These are phyloP conservation scores for Proteles cristata DNA, from an alignment of 2,113 vertebrate species.

Conservation along the genomic window DNA sequence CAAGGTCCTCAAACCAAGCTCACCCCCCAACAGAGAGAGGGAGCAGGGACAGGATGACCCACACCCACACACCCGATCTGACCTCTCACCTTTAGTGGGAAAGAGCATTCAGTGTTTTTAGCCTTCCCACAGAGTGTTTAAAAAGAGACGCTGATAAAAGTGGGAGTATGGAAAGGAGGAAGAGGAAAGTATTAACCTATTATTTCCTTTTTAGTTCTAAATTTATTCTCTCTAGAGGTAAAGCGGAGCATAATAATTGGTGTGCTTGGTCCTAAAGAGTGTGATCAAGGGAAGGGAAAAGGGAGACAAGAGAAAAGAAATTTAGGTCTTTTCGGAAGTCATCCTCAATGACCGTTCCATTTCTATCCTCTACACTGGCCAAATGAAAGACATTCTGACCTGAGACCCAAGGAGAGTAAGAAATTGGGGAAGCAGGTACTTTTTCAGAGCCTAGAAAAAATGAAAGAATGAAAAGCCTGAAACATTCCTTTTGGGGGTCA, in stretches of 20 bases:
- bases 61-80: conserved; percentile 60
- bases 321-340: conserved; percentile 25
- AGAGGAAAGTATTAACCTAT: conserved; percentile 63
- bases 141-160: conserved; percentile 58
- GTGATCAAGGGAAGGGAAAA: conserved; percentile 49
- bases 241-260: conserved; percentile 32
- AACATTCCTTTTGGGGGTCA: conserved; percentile 27
- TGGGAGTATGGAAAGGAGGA: conserved; percentile 63
- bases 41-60: conserved; percentile 67
- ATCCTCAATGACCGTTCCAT: conserved; percentile 44
- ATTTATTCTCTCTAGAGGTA: conserved; percentile 38
- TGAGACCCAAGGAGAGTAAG: conserved; percentile 55
- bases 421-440: conserved; percentile 64
- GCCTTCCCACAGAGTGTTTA: conserved; percentile 66
- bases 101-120: conserved; percentile 52
- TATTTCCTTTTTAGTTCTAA: conserved; percentile 37
- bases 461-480: conserved; percentile 56
- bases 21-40: conserved; percentile 67
- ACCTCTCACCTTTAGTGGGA: conserved; percentile 69
- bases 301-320: conserved; percentile 57
- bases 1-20: conserved; percentile 61
- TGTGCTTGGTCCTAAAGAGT: conserved; percentile 27
- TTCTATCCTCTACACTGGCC: conserved; percentile 55
- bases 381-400: conserved; percentile 66
- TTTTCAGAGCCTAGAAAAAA: conserved; percentile 59